These are phyloP conservation scores for Drosophila pseudotakahashii DNA, from an alignment of 2,888 invertebrate species.

Conservation along the genomic window DNA sequence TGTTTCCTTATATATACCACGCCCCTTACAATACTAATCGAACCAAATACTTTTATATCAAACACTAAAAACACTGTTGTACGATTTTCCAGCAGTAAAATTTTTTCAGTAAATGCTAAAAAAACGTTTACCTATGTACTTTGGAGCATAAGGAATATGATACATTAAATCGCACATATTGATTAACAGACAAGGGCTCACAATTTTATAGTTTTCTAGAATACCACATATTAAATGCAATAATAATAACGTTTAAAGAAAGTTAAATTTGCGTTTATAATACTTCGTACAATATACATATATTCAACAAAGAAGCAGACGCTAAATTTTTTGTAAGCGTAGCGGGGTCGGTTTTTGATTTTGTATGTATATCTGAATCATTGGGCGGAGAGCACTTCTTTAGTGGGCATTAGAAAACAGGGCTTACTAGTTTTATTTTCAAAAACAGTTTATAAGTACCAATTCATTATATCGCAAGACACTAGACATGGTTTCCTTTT, in stretches of 20 bases:
- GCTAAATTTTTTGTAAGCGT: neutral
- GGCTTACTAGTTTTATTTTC: neutral
- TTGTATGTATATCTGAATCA: constrained; percentile 7
- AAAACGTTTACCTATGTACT: too few species aligned
- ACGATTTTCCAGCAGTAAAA: too few species aligned
- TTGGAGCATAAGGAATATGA: too few species aligned
- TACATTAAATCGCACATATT: too few species aligned
- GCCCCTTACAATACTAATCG: neutral
- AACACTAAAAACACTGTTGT: too few species aligned
- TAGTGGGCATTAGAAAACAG: neutral
- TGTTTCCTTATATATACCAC: neutral
- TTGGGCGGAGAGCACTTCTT: neutral
- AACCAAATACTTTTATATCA: neutral
- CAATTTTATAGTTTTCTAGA: neutral
- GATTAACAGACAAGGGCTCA: neutral
- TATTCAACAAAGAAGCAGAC: neutral
- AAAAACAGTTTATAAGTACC: neutral
- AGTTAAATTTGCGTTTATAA: neutral
- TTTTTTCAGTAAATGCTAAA: too few species aligned
- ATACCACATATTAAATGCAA: neutral
- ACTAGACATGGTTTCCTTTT: neutral
- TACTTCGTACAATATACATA: neutral
- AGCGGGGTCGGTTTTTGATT: constrained; percentile 2
- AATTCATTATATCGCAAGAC: neutral
- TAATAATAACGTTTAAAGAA: neutral